phyloP scores from a whole-genome alignment of 1,140 invertebrate genomes.

The Gryon sp. region DNA sequence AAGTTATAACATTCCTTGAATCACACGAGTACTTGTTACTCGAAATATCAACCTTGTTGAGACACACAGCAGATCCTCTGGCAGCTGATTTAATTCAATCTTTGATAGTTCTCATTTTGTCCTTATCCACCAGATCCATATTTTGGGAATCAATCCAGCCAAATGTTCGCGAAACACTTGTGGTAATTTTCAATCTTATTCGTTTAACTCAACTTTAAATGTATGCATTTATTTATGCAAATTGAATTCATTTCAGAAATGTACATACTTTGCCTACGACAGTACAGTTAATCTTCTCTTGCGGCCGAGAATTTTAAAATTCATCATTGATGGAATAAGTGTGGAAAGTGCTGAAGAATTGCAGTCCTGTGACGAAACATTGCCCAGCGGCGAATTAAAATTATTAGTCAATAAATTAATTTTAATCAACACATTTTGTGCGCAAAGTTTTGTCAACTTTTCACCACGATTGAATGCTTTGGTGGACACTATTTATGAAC shows the following conservation, averaged over 20 bases:
- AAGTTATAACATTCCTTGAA: conserved; percentile 70
- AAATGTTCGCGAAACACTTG: conserved; percentile 73
- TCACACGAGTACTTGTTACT: conserved; percentile 76
- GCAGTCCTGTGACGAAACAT: conserved; percentile 75
- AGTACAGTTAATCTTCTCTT: conserved; percentile 76
- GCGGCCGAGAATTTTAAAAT: conserved; percentile 76
- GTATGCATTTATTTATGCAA: not conserved
- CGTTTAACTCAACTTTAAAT: not conserved
- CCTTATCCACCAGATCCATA: conserved; percentile 68
- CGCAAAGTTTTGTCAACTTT: conserved; percentile 75
- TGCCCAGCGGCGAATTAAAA: conserved; percentile 73
- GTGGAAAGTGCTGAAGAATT: conserved; percentile 77
- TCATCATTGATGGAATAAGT: conserved; percentile 78
- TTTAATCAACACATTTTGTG: conserved; percentile 76
- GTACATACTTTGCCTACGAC: conserved; percentile 77
- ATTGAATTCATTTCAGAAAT: conserved; percentile 68
- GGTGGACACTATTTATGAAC: conserved; percentile 75
- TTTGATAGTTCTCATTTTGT: conserved; percentile 74
- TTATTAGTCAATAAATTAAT: conserved; percentile 76
- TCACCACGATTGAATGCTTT: conserved; percentile 75
- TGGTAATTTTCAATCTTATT: conserved; percentile 58
- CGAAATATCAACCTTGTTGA: conserved; percentile 72
- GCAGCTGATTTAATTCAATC: conserved; percentile 78
- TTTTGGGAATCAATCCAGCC: conserved; percentile 74
- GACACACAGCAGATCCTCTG: conserved; percentile 75